Percentiles rank a stretch among this genome's conserved stretches.
phyloP scores from a whole-genome alignment of 2,113 vertebrate species.

The Oncorhynchus clarkii region DNA sequence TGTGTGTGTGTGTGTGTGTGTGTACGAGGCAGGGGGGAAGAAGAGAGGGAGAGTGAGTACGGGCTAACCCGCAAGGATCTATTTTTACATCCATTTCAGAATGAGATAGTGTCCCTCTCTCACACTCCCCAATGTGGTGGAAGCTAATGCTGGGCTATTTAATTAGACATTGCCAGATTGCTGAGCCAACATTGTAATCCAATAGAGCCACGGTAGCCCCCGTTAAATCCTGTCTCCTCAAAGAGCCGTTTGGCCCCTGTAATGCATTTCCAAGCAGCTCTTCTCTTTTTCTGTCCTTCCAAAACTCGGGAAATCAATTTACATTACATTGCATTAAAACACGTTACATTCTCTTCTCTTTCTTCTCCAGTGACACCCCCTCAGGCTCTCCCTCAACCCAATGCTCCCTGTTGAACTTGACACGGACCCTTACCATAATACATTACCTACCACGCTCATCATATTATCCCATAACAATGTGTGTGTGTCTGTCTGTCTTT shows the following conservation, averaged over 20 bases:
- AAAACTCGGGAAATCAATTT: conserved; percentile 66
- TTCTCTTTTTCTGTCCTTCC: conserved; percentile 62
- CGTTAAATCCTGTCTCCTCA: conserved; percentile 56
- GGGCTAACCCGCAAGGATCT: conserved; percentile 58
- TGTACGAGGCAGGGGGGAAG: neutral
- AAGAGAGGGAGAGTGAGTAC: conserved; percentile 14
- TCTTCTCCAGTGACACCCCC: conserved; percentile 10
- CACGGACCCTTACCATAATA: conserved; percentile 48
- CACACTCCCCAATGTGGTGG: conserved; percentile 54
- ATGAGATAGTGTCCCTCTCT: conserved; percentile 70
- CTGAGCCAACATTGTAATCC: conserved; percentile 73
- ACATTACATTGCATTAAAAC: conserved; percentile 63
- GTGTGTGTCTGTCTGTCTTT: conserved; percentile 36
- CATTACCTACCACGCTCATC: conserved; percentile 50
- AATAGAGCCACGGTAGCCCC: conserved; percentile 65
- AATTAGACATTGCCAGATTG: conserved; percentile 75
- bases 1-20: neutral
- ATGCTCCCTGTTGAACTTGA: conserved; percentile 51
- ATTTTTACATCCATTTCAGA: conserved; percentile 74
- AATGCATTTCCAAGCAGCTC: conserved; percentile 64
- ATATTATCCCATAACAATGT: conserved; percentile 58
- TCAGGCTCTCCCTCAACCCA: conserved; percentile 11
- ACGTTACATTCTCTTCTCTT: conserved; percentile 41
- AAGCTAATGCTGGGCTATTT: conserved; percentile 74
- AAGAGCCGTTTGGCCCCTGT: conserved; percentile 55